Conservation (phyloP, 2,113 vertebrate genomes). For the Lophotis ruficrista region DNA sequence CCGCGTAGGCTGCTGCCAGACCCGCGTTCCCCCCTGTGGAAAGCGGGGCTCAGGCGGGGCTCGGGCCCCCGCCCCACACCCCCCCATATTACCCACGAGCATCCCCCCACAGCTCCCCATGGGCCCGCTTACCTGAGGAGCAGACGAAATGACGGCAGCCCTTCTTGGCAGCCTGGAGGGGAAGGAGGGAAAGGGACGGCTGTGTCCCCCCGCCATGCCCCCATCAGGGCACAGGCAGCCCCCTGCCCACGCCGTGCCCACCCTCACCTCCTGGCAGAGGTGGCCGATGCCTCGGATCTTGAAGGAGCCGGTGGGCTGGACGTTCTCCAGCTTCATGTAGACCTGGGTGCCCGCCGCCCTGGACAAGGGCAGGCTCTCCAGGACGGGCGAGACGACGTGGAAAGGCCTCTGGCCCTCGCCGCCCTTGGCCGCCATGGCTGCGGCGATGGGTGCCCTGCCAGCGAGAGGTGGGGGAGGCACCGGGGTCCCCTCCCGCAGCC, state of each 20-base stretch:
- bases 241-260: accelerated
- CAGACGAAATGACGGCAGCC: constrained; percentile 85
- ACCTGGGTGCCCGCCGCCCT: constrained; percentile 76
- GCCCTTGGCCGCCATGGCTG: background rate
- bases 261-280: constrained; percentile 84
- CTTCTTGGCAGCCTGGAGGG: constrained; percentile 78
- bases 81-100: background rate
- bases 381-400: constrained; percentile 80
- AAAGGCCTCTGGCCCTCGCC: constrained; percentile 32
- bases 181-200: accelerated
- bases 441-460: accelerated
- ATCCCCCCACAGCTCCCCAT: background rate
- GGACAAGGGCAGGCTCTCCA: constrained; percentile 84
- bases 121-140: constrained; percentile 82
- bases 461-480: background rate
- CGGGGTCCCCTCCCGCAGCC: accelerated
- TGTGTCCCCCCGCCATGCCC: accelerated
- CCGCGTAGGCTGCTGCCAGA: constrained; percentile 82
- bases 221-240: accelerated
- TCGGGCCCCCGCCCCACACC: too few relatives aligned
- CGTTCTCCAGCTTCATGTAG: constrained; percentile 88
- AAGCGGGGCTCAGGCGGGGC: background rate
- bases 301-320: constrained; percentile 89
- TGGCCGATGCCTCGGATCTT: constrained; percentile 93
- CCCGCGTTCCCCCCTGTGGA: constrained; percentile 88